phyloP scores from a whole-genome alignment of 2,888 invertebrate genomes.

The Caenorhabditis panamensis region DNA sequence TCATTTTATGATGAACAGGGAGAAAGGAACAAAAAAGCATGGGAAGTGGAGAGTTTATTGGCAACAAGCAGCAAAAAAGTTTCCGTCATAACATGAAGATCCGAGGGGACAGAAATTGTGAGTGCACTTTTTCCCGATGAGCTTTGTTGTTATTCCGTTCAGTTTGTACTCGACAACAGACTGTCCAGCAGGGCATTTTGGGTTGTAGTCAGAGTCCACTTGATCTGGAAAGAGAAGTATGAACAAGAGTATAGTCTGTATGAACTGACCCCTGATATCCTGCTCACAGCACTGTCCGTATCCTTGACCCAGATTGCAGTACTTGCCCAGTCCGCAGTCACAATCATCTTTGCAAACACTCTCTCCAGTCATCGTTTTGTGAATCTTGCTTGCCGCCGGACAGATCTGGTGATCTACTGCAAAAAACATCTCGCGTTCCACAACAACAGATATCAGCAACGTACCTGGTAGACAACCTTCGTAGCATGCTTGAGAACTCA shows the following conservation, averaged over 20 bases:
- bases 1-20: background rate
- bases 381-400: constrained; percentile 35
- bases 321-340: constrained; percentile 40
- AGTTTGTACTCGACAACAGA: constrained; percentile 51
- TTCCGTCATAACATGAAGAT: constrained; percentile 54
- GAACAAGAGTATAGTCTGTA: background rate
- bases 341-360: constrained; percentile 23
- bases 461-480: constrained; percentile 60
- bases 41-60: constrained; percentile 23
- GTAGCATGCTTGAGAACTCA: constrained; percentile 47
- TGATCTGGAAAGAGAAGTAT: constrained; percentile 17
- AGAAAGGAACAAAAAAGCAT: background rate
- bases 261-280: constrained; percentile 19
- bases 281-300: constrained; percentile 42
- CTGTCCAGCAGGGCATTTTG: constrained; percentile 51
- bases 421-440: too few species aligned
- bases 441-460: background rate
- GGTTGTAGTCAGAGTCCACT: constrained; percentile 60
- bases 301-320: constrained; percentile 38
- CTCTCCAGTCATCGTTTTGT: constrained; percentile 14
- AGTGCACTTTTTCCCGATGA: constrained; percentile 62
- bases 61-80: constrained; percentile 68
- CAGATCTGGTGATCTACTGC: constrained; percentile 52
- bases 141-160: constrained; percentile 56
- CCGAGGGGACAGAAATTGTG: constrained; percentile 65